A percentile compares a stretch with the other conserved stretches of the same genome.
These are phyloP conservation scores for Cassiopea andromeda DNA, from an alignment of 30 jellyfish, hydroid and myxozoan species.

Conservation along the genomic window DNA sequence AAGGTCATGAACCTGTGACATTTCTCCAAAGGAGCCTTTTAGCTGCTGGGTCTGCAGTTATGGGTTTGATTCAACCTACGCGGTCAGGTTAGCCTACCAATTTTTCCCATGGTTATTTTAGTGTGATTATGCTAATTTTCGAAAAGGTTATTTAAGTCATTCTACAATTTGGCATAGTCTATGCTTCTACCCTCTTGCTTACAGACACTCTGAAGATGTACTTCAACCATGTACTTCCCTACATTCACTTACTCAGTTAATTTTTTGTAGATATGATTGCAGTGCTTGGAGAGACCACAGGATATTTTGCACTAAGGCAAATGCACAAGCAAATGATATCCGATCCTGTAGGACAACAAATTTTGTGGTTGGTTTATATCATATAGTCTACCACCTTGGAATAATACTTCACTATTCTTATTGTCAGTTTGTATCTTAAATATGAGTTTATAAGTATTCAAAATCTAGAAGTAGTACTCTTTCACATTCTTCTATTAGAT, in stretches of 20 bases:
- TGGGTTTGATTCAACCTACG: conserved; percentile 84
- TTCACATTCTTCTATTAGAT: too few species aligned
- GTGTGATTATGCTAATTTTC: too few species aligned
- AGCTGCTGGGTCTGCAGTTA: conserved; percentile 92
- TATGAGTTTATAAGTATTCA: too few species aligned
- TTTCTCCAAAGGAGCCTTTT: conserved; percentile 74
- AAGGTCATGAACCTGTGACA: conserved; percentile 80
- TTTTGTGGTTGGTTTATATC: conserved; percentile 47
- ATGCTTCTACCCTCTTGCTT: too few species aligned
- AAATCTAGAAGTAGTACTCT: too few species aligned
- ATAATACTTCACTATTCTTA: neutral
- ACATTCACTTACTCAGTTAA: neutral
- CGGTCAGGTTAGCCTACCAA: conserved; percentile 59
- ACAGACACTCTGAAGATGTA: too few species aligned
- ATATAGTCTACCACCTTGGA: neutral
- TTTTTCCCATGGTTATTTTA: too few species aligned
- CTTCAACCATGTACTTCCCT: too few species aligned
- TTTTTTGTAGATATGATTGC: conserved; percentile 91
- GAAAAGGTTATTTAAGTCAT: too few species aligned
- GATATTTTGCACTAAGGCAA: conserved; percentile 62
- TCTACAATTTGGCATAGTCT: too few species aligned
- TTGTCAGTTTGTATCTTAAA: neutral
- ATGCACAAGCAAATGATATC: conserved; percentile 85
- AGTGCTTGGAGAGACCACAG: conserved; percentile 96
- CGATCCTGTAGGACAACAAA: conserved; percentile 87